Evolutionary conservation across 2,797 vertebrate genomes (phyloP), one percentile per base, ranked within the genome.

Genomic region (Gymnocypris eckloni): DNA sequence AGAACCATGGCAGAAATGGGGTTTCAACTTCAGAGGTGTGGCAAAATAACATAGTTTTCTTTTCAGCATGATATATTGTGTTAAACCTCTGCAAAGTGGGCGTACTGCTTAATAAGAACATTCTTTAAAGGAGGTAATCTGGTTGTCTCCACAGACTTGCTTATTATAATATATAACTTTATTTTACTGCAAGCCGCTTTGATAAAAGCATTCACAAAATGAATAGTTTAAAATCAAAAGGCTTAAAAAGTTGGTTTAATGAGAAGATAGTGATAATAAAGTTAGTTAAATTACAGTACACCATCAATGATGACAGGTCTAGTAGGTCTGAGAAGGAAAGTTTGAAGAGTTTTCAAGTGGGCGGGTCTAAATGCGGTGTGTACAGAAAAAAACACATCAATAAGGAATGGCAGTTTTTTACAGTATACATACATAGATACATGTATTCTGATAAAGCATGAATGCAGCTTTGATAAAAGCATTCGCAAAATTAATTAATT

Each of bases 341-440:
- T 56, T 78, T 52, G 18, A 84, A 81, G 80, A 85, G 75, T 72
- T 83, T 88, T 84, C 86, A 89, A 78, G 90, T 87, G 92, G 92
- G 93, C 90, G 90, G 93, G 90, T 88, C 92, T 90, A 91, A 86
- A 86, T 87, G 48, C 41, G 28, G 33, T 72, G 18, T 13, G 90
- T 94, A 93, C 91, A 94, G 15, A 7, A 33, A 94, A 94, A 91
- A 91, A 94, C 91, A 12, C 88, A 94, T 92, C 90, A 90, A 88
- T 92, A 83, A 89, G 72, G 28, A 50, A 89, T 56, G 61, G 15
- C 77, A 61, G 15, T 22, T 56, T 41, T 79, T 52, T 48, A 67
- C 61, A 86, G 11, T 79, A 54, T 54, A 41, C 4, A 25, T 12
- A 33, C 2, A 54, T 9, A 43, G 22, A 43, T 66, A 28, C 59